phyloP scores from a whole-genome alignment of 2,888 invertebrate species.

The Clanis bilineata region DNA sequence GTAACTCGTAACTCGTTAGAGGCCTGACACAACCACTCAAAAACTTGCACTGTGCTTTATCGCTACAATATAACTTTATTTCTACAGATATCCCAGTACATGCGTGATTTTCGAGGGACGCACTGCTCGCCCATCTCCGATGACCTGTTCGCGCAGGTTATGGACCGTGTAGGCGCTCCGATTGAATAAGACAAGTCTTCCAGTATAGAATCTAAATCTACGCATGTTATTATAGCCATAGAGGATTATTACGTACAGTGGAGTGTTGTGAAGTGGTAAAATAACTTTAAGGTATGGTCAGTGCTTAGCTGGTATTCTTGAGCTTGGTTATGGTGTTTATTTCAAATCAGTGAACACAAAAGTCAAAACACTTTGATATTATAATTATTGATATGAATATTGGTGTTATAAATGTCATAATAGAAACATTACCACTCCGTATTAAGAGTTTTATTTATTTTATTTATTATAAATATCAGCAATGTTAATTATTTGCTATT shows the following conservation, averaged over 20 bases:
- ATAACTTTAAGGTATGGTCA: not conserved
- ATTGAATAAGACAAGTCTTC: not conserved
- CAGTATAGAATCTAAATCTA: not conserved
- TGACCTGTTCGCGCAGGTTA: constrained; percentile 60
- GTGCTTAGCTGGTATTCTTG: not conserved
- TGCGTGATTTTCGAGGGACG: constrained; percentile 91
- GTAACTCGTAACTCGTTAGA: no score
- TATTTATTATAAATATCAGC: no score
- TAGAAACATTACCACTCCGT: no score
- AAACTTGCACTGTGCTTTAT: no score
- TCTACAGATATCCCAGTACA: constrained; percentile 88
- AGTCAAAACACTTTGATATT: not conserved
- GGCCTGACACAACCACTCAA: not conserved
- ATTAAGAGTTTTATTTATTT: no score
- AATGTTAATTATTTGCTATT: no score
- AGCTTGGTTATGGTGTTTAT: not conserved
- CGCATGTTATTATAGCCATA: not conserved
- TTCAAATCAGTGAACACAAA: no score
- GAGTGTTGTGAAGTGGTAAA: not conserved
- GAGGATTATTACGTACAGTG: not conserved
- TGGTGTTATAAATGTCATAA: no score
- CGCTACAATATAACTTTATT: constrained; percentile 12
- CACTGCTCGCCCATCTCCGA: constrained; percentile 93
- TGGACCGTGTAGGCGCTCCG: not conserved
- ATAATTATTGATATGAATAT: not conserved